Base-by-base conservation (phyloP, 2,113 vertebrate species). In the Sciurus niger region DNA sequence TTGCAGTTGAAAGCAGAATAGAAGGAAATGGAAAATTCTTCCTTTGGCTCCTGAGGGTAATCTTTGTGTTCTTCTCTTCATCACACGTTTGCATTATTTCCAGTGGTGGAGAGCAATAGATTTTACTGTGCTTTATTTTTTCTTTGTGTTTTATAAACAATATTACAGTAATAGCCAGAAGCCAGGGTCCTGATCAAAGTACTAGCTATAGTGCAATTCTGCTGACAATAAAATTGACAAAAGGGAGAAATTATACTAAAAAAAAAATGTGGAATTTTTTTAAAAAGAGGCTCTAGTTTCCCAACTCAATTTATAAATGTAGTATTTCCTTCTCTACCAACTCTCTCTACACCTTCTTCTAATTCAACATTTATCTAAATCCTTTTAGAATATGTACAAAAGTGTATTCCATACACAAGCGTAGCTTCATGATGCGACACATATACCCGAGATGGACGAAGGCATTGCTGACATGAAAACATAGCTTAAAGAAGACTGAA, bases 111-210 rank as follows among this genome's bases (percentile, higher is more conserved):
- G 8, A 67, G 20, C 48, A 37, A 90, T 25, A 48, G 30, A 48
- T 58, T 90, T 95, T 80, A 46, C 10, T 78, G 4, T 13, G 4
- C 2, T 82, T 5, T 14, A 0, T 24, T 92, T 24, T 37, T 0
- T 20, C 14, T 65, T 46, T 55, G 1, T 32, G 24, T 43, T 73
- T 92, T 74, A 63, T 85, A 37, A 78, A 73, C 46, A 89, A 65
- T 83, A 46, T 76, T 76, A 51, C 43, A 95, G 16, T 82, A 83
- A 67, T 22, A 89, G 34, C 51, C n/a, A 55, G 84, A 96, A 85
- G 48, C 70, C n/a, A 55, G 28, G 28, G 13, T 70, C n/a, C 43
- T 93, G 86, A 76, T 74, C 68, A 96, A 88, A 91, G 20, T 55
- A 60, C 37, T 85, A 34, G 25, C 16, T 28, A 22, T 46, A 6